Evolutionary conservation across 2,888 invertebrate genomes (phyloP), one percentile per base, ranked within the genome.

Genomic region (Drosophila tripunctata): DNA sequence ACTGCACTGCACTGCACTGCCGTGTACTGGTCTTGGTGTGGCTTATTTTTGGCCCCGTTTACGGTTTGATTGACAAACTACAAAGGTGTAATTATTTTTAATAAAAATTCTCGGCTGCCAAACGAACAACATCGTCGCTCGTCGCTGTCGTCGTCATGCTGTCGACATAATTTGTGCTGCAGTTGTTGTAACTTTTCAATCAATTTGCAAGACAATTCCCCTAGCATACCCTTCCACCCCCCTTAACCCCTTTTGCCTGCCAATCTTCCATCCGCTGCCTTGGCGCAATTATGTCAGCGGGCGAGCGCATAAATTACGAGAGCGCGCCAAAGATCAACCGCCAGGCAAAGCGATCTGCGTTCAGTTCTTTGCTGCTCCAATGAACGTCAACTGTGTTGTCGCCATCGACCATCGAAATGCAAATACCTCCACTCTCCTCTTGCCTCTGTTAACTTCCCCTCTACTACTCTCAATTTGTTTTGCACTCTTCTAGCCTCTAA

Each of bases 41-140:
- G 61, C 64, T 58, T 60, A 70, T 51, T 71, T 71, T 70, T 74
- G 75, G 68, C 67, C 69, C 66, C 64, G 78, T 77, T 65, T 54
- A 64, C 67, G 58, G 62, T 67, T 85, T 82, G 86, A 84, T 84
- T 84, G 83, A 84, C 83, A 84, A 83, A 84, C 78, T 84, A 84
- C 83, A 84, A 80, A 86, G 78, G 78, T 83, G 83, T 86, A 84
- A 84, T 84, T 84, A 84, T 83, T 84, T 84, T 84, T 84, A 68
- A 86, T 80, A 86, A 78, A 83, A 74, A 27, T 27, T 50, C 73
- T 56, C 65, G 51, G 35, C 48, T 36, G 45, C 8, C 31, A 27
- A 19, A 30, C 24, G 51, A 27, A 48, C 54, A 27, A 48, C 54
- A 75, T 69, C 67, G 78, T 68, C 47, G 83, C 80, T 64, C 72